Base-by-base conservation (phyloP, 2,888 invertebrate species). In the Gari tellinella region DNA sequence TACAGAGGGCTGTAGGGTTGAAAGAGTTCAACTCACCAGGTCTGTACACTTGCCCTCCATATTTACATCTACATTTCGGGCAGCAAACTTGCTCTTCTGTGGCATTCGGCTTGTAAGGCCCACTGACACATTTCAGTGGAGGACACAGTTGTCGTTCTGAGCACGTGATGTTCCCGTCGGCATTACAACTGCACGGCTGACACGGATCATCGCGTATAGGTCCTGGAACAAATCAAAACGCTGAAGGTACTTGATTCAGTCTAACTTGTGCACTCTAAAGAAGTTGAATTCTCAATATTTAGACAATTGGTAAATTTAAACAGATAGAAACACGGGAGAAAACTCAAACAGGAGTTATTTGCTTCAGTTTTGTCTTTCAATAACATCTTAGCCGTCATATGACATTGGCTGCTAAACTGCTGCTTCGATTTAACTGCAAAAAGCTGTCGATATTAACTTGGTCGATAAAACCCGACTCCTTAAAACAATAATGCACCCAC, bases 21-120 rank as follows among this genome's bases (percentile, higher is more conserved):
- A n/a, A n/a, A n/a, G n/a, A n/a, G n/a, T n/a, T n/a, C 5, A 31
- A 21, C 43, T 1, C 23, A 55, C 64, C 64, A 21, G 64, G 64
- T 64, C 55, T 64, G 17, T 64, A 64, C 17, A 48, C 48, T 19
- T 26, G 19, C 5, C 38, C 40, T 14, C 48, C 55, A 38, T 55
- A 48, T 64, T 64, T 64, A 37, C 64, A 64, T 25, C 40, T 19
- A 31, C 64, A 64, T n/a, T 64, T 31, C 15, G 31, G 23, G 25
- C 64, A 64, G 31, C 64, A 64, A 17, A 45, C 55, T 40, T 56
- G 31, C 25, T 53, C 45, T n/a, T 45, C 64, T 4, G 23, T 55
- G 23, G 25, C 55, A 12, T n/a, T n/a, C 19, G 64, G 64, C 48
- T 25, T 37, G 31, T 64, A 64, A 10, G 38, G 14, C 2, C 64